Evolutionary conservation across 2,113 vertebrate species (phyloP).

Genomic region (Hirundichthys speculiger): DNA sequence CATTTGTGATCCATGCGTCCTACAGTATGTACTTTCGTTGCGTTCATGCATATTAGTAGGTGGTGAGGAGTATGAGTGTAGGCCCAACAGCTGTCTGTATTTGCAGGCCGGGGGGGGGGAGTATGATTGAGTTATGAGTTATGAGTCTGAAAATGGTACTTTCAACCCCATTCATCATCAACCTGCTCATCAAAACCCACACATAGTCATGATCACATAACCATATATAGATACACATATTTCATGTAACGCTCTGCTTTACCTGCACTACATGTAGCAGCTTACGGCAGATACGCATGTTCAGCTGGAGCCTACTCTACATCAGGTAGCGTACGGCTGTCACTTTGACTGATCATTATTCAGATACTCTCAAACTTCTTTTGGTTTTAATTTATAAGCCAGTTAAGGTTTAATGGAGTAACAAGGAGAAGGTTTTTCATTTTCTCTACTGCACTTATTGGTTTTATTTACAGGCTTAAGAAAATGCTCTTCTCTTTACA

Average conservation of each 20-base stretch:
- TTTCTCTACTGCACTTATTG: slow-evolving; percentile 9
- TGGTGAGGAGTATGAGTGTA: slow-evolving; percentile 9
- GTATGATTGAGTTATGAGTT: no score
- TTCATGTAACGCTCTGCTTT: no score
- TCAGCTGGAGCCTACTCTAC: slow-evolving; percentile 45
- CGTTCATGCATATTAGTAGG: no score
- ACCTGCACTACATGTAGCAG: not conserved
- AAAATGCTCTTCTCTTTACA: no score
- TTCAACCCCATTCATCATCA: slow-evolving; percentile 56
- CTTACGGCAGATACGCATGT: slow-evolving; percentile 26
- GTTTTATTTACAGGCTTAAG: slow-evolving; percentile 34
- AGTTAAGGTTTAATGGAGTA: slow-evolving; percentile 18
- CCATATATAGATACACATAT: no score
- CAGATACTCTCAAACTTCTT: slow-evolving; percentile 17
- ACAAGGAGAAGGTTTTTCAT: no score
- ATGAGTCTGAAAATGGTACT: slow-evolving; percentile 47
- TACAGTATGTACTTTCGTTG: no score
- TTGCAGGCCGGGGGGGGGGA: no score
- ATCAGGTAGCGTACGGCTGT: slow-evolving; percentile 53
- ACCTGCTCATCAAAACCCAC: slow-evolving; percentile 13
- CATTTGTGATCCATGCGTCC: no score
- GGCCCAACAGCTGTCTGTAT: slow-evolving; percentile 30
- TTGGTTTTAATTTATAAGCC: slow-evolving; percentile 49
- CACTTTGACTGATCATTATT: slow-evolving; percentile 49
- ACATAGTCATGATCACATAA: no score